phyloP scores from a whole-genome alignment of 2,888 invertebrate genomes.

The Dolichomitus sp. region DNA sequence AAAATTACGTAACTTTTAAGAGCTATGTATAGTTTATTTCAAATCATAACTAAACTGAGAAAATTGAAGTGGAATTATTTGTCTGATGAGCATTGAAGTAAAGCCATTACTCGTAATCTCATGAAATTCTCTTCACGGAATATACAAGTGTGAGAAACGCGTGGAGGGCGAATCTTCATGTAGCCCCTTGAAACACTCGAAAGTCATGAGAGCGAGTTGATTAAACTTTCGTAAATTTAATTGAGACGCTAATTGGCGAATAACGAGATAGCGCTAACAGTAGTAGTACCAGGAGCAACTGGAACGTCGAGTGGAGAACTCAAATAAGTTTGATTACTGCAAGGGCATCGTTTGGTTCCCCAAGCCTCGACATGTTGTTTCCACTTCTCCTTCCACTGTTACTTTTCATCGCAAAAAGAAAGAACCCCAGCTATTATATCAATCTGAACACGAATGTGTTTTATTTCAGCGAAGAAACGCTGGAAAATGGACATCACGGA shows the following conservation, averaged over 20 bases:
- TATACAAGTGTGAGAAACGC: slow-evolving; percentile 39
- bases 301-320: slow-evolving; percentile 58
- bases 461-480: not conserved
- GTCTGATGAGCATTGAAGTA: not conserved
- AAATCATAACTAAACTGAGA: not conserved
- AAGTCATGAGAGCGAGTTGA: slow-evolving; percentile 59
- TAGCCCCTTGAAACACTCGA: slow-evolving; percentile 18
- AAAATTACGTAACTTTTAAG: not conserved
- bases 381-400: not conserved
- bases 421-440: not conserved
- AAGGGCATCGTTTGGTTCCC: not conserved
- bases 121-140: slow-evolving; percentile 23
- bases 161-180: slow-evolving; percentile 3
- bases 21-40: not conserved
- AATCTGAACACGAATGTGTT: not conserved
- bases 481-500: too few species aligned
- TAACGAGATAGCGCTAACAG: slow-evolving; percentile 65
- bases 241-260: slow-evolving; percentile 61
- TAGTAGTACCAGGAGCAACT: slow-evolving; percentile 55
- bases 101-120: not conserved
- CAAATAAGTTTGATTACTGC: slow-evolving; percentile 25
- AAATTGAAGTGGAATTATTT: not conserved
- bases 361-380: not conserved
- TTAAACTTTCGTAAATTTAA: slow-evolving; percentile 65
- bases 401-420: not conserved